Base-by-base conservation (phyloP, 2,888 invertebrate species). In the Yponomeuta sedellus region DNA sequence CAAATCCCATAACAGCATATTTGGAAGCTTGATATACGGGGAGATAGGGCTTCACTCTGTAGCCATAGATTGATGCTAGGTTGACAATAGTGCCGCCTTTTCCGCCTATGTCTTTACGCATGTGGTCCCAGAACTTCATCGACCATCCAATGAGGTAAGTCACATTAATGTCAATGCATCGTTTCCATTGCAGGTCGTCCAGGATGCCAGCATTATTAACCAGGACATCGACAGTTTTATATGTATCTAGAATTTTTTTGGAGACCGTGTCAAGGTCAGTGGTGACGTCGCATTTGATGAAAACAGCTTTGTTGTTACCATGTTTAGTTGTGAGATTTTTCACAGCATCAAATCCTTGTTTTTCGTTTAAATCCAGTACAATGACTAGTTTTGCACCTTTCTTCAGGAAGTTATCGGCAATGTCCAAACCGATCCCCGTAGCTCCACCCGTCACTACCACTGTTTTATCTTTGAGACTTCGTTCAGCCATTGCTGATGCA, bases 61-160 rank as follows among this genome's bases (percentile, higher is more conserved):
- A 82, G 0, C 93, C 93, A 67, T 92, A 87, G 16, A 92, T 87
- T 0, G 94, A 94, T 1, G 93, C 84, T 56, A 93, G 83, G 75
- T 94, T 94, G 20, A 94, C 82, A 61, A 94, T 85, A 10, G 86
- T 82, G 6, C 93, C 93, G 3, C 93, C 93, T 61, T 78, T 73
- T 1, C 90, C 91, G 2, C 87, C 83, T 28, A 81, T 82, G 70
- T 88, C 81, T 62, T 78, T 83, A 28, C 91, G 81, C 88, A 93
- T 86, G 76, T 88, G 81, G 68, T 92, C 80, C 68, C 92, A 77
- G n/a, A 84, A 92, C 40, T 92, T 77, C 28, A 86, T 71, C 2
- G 83, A 83, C 44, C 89, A 72, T 44, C 69, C 71, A 40, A 71
- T 68, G 19, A 69, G 65, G 16, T 58, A 62, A 19, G 67, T 66